A percentile compares a stretch with the other conserved stretches of the same genome.
Conservation (phyloP, 2,113 vertebrate species). For the Scartelaos histophorus region DNA sequence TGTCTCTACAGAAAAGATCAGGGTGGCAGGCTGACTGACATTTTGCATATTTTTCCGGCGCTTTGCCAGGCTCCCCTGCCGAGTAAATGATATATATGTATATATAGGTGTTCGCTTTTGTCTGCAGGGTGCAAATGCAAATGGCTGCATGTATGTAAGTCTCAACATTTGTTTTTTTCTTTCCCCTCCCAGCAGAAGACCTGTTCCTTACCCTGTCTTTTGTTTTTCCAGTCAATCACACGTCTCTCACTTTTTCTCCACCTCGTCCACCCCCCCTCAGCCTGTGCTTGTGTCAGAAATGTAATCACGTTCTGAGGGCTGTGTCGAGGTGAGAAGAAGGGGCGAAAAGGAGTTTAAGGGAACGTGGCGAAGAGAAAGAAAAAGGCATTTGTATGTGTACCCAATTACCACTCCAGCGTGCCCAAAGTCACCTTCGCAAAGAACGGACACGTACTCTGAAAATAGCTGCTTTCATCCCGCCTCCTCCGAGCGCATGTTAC, state of each 20-base stretch:
- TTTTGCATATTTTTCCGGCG: conserved; percentile 44
- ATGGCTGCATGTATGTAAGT: conserved; percentile 26
- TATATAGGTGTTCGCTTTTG: conserved; percentile 30
- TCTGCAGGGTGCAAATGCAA: conserved; percentile 37
- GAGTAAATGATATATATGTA: conserved; percentile 52
- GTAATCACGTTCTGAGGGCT: conserved; percentile 67
- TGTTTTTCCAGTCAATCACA: conserved; percentile 71
- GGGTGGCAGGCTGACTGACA: conserved; percentile 63
- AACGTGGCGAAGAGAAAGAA: conserved; percentile 64
- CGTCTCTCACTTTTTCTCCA: conserved; percentile 48
- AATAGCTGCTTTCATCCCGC: conserved; percentile 69
- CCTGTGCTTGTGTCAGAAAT: conserved; percentile 66
- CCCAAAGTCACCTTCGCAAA: conserved; percentile 78
- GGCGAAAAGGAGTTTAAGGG: conserved; percentile 48
- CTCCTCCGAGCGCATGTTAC: conserved; percentile 44
- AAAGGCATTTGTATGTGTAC: conserved; percentile 78
- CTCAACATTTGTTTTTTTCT: conserved; percentile 10
- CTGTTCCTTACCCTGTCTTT: conserved; percentile 49
- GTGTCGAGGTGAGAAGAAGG: conserved; percentile 32
- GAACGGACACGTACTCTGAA: conserved; percentile 67
- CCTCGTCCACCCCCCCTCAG: conserved; percentile 30
- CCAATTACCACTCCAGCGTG: conserved; percentile 76
- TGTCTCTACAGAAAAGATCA: conserved; percentile 56
- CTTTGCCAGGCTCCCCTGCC: conserved; percentile 39
- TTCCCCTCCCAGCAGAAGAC: conserved; percentile 19